These are phyloP conservation scores for Carpatolechia fugitivella DNA, from an alignment of 2,888 invertebrate species.

Conservation along the genomic window DNA sequence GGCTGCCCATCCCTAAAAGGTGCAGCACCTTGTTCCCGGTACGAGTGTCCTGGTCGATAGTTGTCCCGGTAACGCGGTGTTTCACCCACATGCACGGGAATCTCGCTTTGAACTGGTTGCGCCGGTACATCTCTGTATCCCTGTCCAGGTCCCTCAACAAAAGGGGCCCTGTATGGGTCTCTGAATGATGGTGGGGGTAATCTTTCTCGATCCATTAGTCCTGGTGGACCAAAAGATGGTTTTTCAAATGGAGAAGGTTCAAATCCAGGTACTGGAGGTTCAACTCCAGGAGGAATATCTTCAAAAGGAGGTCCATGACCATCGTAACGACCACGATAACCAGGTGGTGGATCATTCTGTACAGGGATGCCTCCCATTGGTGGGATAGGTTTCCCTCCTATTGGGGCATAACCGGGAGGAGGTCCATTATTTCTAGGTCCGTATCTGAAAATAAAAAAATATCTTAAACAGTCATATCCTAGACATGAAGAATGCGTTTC, in stretches of 20 bases:
- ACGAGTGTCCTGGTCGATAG: conserved; percentile 56
- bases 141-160: conserved; percentile 50
- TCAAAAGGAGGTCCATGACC: conserved; percentile 54
- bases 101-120: conserved; percentile 51
- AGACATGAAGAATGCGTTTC: no score
- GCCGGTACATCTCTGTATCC: conserved; percentile 52
- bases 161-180: conserved; percentile 60
- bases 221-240: conserved; percentile 58
- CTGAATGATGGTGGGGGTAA: conserved; percentile 58
- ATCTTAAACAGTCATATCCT: neutral
- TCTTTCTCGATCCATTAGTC: conserved; percentile 59
- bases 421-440: conserved; percentile 58
- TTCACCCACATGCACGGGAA: conserved; percentile 66
- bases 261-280: conserved; percentile 81
- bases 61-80: conserved; percentile 60
- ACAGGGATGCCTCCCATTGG: conserved; percentile 49
- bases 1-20: conserved; percentile 50
- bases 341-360: conserved; percentile 54
- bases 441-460: conserved; percentile 58
- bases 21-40: conserved; percentile 60
- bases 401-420: conserved; percentile 54
- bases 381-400: conserved; percentile 57
- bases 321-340: conserved; percentile 66
- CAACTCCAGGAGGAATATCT: conserved; percentile 81
- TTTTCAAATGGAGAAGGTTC: conserved; percentile 79